These are phyloP conservation scores for Amyelois transitella DNA, from an alignment of 1,140 invertebrate genomes.

Conservation along the genomic window DNA sequence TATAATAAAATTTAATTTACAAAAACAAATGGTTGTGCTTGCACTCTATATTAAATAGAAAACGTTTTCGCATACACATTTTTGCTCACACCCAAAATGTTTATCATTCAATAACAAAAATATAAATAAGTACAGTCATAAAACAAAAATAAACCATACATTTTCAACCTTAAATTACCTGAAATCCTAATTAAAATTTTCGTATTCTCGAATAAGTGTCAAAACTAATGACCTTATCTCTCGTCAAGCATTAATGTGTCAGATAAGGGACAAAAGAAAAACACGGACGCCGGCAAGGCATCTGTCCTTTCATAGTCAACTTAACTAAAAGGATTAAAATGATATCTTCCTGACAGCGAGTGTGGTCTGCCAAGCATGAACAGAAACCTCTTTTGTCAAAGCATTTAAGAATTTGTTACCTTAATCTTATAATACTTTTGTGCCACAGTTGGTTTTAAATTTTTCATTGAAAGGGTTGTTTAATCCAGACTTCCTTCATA, in stretches of 20 bases:
- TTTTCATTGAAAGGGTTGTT: slow-evolving; percentile 66
- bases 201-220: background rate
- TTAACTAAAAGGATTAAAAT: slow-evolving; percentile 74
- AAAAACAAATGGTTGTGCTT: no score
- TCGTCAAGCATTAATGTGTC: slow-evolving; percentile 24
- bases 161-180: slow-evolving; percentile 1
- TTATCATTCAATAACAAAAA: no score
- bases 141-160: no score
- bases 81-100: no score
- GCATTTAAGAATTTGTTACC: slow-evolving; percentile 51
- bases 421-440: slow-evolving; percentile 71
- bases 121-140: no score
- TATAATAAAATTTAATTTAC: no score
- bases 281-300: slow-evolving; percentile 45
- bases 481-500: slow-evolving; percentile 56
- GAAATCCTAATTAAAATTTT: background rate
- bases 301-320: slow-evolving; percentile 69
- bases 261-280: slow-evolving; percentile 43
- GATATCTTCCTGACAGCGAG: slow-evolving; percentile 67
- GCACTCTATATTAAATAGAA: no score
- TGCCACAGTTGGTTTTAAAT: slow-evolving; percentile 67
- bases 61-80: no score
- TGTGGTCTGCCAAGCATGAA: slow-evolving; percentile 67
- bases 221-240: slow-evolving; percentile 12
- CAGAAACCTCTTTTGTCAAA: slow-evolving; percentile 54